Conservation (phyloP, 1,140 invertebrate genomes). For the Lepidurus apus region DNA sequence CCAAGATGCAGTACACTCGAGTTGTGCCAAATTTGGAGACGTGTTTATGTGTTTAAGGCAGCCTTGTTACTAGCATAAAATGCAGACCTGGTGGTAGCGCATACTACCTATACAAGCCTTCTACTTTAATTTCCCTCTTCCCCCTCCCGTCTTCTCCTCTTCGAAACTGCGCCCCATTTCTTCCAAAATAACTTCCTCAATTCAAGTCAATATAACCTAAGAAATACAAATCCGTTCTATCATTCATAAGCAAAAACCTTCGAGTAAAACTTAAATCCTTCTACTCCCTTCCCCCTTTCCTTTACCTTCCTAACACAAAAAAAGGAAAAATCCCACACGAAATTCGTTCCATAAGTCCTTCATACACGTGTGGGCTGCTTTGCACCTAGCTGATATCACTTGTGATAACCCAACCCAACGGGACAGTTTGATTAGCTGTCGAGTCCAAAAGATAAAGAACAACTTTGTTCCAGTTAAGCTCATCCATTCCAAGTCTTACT, state of each 20-base stretch:
- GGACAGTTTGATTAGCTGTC: neutral
- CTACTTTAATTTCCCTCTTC: neutral
- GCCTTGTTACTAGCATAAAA: constrained; percentile 22
- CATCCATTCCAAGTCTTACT: neutral
- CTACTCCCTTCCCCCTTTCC: too few species aligned
- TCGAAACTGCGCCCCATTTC: neutral
- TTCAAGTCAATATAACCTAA: too few species aligned
- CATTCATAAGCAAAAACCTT: too few species aligned
- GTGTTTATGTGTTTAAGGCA: constrained; percentile 5
- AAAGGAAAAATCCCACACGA: too few species aligned
- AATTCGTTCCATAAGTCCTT: neutral
- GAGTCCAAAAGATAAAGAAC: neutral
- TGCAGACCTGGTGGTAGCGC: neutral
- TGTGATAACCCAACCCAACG: neutral
- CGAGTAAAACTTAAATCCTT: too few species aligned
- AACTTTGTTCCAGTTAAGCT: constrained; percentile 1
- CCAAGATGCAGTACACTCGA: neutral
- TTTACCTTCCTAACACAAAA: too few species aligned
- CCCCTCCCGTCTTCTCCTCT: neutral
- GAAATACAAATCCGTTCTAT: too few species aligned
- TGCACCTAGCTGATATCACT: constrained; percentile 7
- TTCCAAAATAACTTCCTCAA: too few species aligned
- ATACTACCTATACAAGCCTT: neutral
- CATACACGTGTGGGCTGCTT: constrained; percentile 6
- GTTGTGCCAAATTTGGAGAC: constrained; percentile 18